These are phyloP conservation scores for Conchocele bisecta DNA, from an alignment of 2,888 invertebrate genomes.

Conservation along the genomic window DNA sequence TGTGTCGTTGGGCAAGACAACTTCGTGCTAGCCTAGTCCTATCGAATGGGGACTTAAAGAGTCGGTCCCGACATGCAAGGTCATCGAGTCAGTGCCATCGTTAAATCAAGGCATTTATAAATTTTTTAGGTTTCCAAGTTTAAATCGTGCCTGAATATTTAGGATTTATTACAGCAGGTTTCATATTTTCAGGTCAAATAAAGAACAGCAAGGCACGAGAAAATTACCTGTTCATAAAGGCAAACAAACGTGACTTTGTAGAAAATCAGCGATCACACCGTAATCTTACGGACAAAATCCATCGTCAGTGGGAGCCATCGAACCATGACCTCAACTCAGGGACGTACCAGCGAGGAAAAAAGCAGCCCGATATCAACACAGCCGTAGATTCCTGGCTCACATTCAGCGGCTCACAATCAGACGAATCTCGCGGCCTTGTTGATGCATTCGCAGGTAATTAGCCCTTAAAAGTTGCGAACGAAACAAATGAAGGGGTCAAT, in stretches of 20 bases:
- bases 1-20: no score
- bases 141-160: no score
- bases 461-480: no score
- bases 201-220: background rate
- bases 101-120: no score
- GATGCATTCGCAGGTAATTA: conserved; percentile 77
- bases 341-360: conserved; percentile 72
- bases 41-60: no score
- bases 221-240: conserved; percentile 2
- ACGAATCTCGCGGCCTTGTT: conserved; percentile 68
- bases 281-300: conserved; percentile 66
- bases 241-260: conserved; percentile 57
- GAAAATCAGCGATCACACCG: conserved; percentile 59
- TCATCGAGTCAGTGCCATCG: no score
- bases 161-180: no score
- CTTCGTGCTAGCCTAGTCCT: no score
- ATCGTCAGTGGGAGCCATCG: conserved; percentile 71
- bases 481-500: no score
- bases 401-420: conserved; percentile 71
- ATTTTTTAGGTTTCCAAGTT: no score
- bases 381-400: conserved; percentile 74
- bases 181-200: no score
- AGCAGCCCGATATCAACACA: conserved; percentile 61
- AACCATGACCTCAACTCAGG: conserved; percentile 71
- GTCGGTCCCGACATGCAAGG: no score